phyloP scores from a whole-genome alignment of 2,797 vertebrate genomes.

The Euphonia xanthogaster region DNA sequence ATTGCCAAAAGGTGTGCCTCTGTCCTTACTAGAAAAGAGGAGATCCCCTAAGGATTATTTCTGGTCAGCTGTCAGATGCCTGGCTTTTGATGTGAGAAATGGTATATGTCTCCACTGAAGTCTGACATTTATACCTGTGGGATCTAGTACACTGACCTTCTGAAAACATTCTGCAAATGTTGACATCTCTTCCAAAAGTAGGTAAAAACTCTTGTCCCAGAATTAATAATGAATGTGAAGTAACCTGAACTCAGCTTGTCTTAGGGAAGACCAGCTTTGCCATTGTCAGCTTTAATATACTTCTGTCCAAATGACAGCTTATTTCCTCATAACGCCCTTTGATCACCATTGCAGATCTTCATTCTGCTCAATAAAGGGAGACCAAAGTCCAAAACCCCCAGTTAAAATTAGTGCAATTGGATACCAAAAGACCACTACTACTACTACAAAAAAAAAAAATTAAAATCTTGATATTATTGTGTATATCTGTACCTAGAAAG shows the following conservation, averaged over 20 bases:
- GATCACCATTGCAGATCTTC: conserved; percentile 72
- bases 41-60: conserved; percentile 59
- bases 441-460: conserved; percentile 55
- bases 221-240: conserved; percentile 69
- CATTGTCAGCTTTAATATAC: conserved; percentile 77
- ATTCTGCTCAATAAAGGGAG: conserved; percentile 58
- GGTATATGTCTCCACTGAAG: conserved; percentile 27
- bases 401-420: conserved; percentile 8
- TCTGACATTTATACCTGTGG: conserved; percentile 62
- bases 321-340: conserved; percentile 69
- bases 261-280: conserved; percentile 70
- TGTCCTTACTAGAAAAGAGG: conserved; percentile 47
- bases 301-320: conserved; percentile 69
- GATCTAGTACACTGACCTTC: conserved; percentile 63
- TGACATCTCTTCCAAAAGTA: conserved; percentile 70
- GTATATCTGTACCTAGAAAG: conserved; percentile 79
- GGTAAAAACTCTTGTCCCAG: conserved; percentile 64
- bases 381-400: conserved; percentile 43
- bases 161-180: conserved; percentile 67
- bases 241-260: conserved; percentile 77
- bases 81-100: conserved; percentile 65
- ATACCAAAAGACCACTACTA: conserved; percentile 32
- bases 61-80: conserved; percentile 64
- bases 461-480: conserved; percentile 74
- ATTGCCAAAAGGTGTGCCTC: conserved; percentile 33